Evolutionary conservation across 1,140 invertebrate species (phyloP).

Genomic region (Holotrichia oblita): DNA sequence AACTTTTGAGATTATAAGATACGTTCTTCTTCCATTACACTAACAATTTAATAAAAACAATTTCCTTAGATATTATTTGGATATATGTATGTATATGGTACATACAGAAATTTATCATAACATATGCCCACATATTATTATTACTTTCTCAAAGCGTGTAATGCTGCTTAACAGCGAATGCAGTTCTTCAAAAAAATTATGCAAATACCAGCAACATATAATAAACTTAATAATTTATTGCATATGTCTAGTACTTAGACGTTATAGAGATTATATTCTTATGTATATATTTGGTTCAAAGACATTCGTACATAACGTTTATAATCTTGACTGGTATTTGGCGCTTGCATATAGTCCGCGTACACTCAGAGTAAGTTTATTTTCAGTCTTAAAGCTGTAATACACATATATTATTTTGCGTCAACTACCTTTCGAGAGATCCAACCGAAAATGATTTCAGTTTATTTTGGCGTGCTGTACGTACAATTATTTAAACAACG

Average conservation of each 20-base stretch:
- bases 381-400: neutral
- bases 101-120: too few species aligned
- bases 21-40: too few species aligned
- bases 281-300: too few species aligned
- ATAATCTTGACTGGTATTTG: conserved; percentile 1
- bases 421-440: neutral
- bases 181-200: too few species aligned
- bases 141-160: too few species aligned
- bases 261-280: neutral
- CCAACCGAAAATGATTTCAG: neutral
- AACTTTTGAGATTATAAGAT: too few species aligned
- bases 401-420: conserved; percentile 2
- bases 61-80: too few species aligned
- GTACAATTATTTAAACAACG: neutral
- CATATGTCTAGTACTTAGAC: neutral
- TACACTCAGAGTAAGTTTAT: neutral
- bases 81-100: too few species aligned
- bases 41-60: too few species aligned
- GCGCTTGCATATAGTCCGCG: neutral
- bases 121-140: too few species aligned
- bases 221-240: neutral
- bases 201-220: too few species aligned
- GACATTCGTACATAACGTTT: neutral
- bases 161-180: too few species aligned
- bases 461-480: neutral